Conservation (phyloP, 1,140 invertebrate species). For the Antheraea mylitta region DNA sequence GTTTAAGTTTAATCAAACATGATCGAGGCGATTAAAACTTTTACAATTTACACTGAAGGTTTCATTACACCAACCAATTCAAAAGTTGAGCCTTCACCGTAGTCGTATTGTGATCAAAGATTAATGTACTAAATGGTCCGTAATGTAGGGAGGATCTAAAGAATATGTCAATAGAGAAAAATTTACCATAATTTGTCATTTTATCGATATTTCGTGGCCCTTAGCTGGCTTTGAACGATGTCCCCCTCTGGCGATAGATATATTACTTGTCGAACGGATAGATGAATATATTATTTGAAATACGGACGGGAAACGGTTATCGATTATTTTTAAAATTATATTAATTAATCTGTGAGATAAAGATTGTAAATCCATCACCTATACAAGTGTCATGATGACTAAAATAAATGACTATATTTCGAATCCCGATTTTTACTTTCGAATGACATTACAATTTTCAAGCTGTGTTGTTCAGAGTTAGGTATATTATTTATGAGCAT, state of each 20-base stretch:
- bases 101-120: background rate
- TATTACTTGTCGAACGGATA: conserved; percentile 1
- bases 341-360: too few relatives aligned
- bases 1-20: background rate
- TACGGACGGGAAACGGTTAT: background rate
- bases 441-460: too few relatives aligned
- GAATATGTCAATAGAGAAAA: background rate
- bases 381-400: too few relatives aligned
- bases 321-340: too few relatives aligned
- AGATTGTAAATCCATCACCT: too few relatives aligned
- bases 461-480: too few relatives aligned
- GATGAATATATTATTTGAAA: background rate
- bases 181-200: background rate
- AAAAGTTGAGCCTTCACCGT: background rate
- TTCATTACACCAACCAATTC: background rate
- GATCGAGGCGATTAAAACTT: background rate
- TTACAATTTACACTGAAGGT: background rate
- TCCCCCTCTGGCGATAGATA: background rate
- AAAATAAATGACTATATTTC: too few relatives aligned
- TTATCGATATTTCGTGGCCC: background rate
- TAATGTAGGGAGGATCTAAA: background rate
- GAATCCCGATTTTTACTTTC: too few relatives aligned
- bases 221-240: background rate
- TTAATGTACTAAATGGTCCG: conserved; percentile 1
- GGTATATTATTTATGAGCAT: too few relatives aligned